Conservation (phyloP, 2,888 invertebrate genomes). For the Scaptomyza polygonia region DNA sequence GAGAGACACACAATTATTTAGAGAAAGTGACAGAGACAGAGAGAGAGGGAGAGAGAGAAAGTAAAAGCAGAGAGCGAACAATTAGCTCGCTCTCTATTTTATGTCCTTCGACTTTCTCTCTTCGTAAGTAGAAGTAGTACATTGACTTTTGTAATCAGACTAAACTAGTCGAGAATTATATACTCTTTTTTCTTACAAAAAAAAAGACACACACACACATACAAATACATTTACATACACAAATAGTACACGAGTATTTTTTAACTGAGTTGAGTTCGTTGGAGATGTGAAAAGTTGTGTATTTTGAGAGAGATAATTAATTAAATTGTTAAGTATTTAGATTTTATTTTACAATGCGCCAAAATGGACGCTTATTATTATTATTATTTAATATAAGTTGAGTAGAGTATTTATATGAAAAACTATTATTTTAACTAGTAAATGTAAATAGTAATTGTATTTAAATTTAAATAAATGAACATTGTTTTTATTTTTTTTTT, state of each 20-base stretch:
- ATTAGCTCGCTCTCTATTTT: slow-evolving; percentile 16
- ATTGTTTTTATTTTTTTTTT: slow-evolving; percentile 50
- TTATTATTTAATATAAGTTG: slow-evolving; percentile 32
- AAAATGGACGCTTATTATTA: slow-evolving; percentile 36
- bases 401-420: slow-evolving; percentile 57
- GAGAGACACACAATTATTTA: slow-evolving; percentile 20
- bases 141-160: slow-evolving; percentile 63
- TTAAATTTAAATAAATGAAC: slow-evolving; percentile 37
- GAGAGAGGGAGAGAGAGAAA: slow-evolving; percentile 14
- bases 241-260: slow-evolving; percentile 54
- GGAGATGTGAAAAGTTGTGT: slow-evolving; percentile 44
- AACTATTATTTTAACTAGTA: slow-evolving; percentile 64
- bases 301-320: slow-evolving; percentile 37
- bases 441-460: slow-evolving; percentile 42
- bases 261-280: slow-evolving; percentile 47
- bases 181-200: not conserved
- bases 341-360: slow-evolving; percentile 65
- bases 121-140: slow-evolving; percentile 10
- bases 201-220: slow-evolving; percentile 59
- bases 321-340: slow-evolving; percentile 30
- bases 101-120: slow-evolving; percentile 25
- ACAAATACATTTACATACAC: slow-evolving; percentile 81
- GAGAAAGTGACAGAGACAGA: slow-evolving; percentile 16
- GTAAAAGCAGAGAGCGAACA: slow-evolving; percentile 10
- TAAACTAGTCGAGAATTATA: slow-evolving; percentile 27